Evolutionary conservation across 2,113 vertebrate species (phyloP).

Genomic region (Scatophagus argus): DNA sequence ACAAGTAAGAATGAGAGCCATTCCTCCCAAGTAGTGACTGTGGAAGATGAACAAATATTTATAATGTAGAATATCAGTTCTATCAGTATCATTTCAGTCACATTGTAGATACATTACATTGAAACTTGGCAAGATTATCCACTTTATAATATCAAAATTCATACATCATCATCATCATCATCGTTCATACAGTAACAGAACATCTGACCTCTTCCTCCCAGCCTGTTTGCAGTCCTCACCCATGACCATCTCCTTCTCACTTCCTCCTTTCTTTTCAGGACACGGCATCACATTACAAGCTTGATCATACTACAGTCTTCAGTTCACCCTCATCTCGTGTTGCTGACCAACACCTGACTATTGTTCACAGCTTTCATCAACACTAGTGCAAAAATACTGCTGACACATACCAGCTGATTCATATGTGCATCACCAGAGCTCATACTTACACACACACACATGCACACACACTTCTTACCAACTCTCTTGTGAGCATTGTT

Average conservation of each 20-base stretch:
- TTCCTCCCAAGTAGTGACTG: background rate
- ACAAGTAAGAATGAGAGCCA: background rate
- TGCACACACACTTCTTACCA: background rate
- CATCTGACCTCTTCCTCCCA: background rate
- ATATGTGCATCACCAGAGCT: background rate
- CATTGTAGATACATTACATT: too few relatives aligned
- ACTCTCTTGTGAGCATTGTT: background rate
- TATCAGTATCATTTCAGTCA: background rate
- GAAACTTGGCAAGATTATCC: background rate
- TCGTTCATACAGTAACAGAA: too few relatives aligned
- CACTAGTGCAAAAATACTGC: background rate
- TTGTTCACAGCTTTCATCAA: conserved; percentile 1
- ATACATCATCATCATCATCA: too few relatives aligned
- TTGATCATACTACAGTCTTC: background rate
- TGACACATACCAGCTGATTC: background rate
- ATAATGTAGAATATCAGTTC: too few relatives aligned
- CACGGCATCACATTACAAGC: conserved; percentile 45
- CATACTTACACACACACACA: background rate
- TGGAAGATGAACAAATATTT: background rate
- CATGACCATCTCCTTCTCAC: background rate
- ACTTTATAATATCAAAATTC: background rate
- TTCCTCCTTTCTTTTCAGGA: conserved; percentile 11
- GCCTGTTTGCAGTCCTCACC: background rate
- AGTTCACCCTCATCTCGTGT: conserved; percentile 21
- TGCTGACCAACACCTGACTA: conserved; percentile 21